A percentile compares a stretch with the other conserved stretches of the same genome.
These are phyloP conservation scores for Galleria mellonella DNA, from an alignment of 1,140 invertebrate species.

Conservation along the genomic window DNA sequence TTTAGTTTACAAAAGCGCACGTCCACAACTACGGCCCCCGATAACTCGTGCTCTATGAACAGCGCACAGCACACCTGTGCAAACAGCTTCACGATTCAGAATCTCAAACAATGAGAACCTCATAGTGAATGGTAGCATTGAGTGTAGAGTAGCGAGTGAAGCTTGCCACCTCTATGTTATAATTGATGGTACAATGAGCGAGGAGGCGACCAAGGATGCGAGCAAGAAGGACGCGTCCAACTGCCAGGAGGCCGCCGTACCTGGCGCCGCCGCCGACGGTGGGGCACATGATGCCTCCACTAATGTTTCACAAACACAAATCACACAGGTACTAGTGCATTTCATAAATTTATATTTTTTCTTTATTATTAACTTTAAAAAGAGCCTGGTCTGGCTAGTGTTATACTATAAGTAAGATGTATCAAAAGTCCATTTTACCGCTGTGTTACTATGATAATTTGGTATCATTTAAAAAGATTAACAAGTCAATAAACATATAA, in stretches of 20 bases:
- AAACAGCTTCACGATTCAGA: slow-evolving; percentile 23
- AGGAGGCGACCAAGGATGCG: slow-evolving; percentile 51
- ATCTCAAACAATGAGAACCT: slow-evolving; percentile 43
- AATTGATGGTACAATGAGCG: slow-evolving; percentile 60
- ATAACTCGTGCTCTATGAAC: neutral
- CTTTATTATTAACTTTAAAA: too few relatives aligned
- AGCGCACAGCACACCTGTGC: slow-evolving; percentile 27
- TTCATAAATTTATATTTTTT: too few relatives aligned
- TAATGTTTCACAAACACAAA: slow-evolving; percentile 39
- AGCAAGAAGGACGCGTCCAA: slow-evolving; percentile 40
- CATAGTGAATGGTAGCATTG: slow-evolving; percentile 30
- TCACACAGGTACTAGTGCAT: slow-evolving; percentile 31
- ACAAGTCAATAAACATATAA: too few relatives aligned
- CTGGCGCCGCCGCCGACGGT: slow-evolving; percentile 4
- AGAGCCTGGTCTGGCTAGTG: too few relatives aligned
- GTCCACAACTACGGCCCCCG: slow-evolving; percentile 28
- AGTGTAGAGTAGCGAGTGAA: slow-evolving; percentile 11
- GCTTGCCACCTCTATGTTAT: slow-evolving; percentile 30
- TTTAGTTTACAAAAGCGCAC: slow-evolving; percentile 24
- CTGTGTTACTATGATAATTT: too few relatives aligned
- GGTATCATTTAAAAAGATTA: too few relatives aligned
- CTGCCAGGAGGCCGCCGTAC: slow-evolving; percentile 27
- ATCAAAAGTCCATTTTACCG: too few relatives aligned
- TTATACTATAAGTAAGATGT: too few relatives aligned
- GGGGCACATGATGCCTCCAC: slow-evolving; percentile 31